Evolutionary conservation across 2,888 invertebrate genomes (phyloP), one percentile per base, ranked within the genome.

Genomic region (Mongoloraphidia duomilia): DNA sequence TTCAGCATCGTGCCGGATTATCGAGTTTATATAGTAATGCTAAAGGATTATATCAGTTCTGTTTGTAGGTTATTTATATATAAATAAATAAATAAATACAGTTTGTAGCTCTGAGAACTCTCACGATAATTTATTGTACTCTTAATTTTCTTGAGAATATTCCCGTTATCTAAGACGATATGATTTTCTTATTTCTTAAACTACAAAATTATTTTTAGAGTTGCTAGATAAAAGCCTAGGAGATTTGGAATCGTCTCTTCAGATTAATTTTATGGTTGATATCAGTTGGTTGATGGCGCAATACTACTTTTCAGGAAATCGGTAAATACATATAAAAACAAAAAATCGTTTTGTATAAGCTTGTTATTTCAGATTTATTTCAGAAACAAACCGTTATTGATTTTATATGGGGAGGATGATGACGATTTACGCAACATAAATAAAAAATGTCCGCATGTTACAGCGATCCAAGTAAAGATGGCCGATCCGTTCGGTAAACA

Each of bases 221-320:
- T 73, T 90, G n/a, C 65, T 90, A 5, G 87, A 89, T 59, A 72
- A 72, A 8, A 85, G 85, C 60, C 68, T 90, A 4, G 90, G 90
- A 0, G 77, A 79, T 50, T 67, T 91, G 6, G 80, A 80, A 55
- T 74, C 76, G 41, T 82, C 83, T 0, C 66, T 87, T n/a, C 90
- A 95, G 68, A 84, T 95, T 33, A 95, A 91, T 66, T 95, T 90
- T 60, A 89, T 94, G 86, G 84, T 93, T 38, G 92, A 95, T 58
- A 73, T 89, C 9, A 84, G 83, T 1, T 96, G 93, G 92, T 65
- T 95, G 0, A 70, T 91, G 49, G 82, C 87, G 0, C 90, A 93
- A 58, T 94, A 94, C 59, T 75, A 80, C 58, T 80, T 80, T 58
- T 83, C 82, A 47, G 84, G 84, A 47, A 79, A 83, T 59, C 73